Conservation (phyloP, 2,888 invertebrate genomes). For the Plemyria rubiginata region DNA sequence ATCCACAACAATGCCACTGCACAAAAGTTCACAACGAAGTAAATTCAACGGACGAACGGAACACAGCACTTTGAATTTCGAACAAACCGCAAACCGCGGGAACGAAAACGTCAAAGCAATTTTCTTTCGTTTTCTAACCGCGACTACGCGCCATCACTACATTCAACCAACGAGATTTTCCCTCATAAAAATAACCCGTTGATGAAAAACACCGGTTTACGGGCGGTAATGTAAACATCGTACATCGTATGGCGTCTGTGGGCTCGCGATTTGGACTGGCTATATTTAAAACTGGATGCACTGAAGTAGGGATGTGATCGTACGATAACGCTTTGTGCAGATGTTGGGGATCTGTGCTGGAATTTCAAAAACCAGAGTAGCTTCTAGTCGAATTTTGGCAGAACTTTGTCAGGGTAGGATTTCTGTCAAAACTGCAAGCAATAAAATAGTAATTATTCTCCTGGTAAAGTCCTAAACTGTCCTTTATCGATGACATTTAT, state of each 20-base stretch:
- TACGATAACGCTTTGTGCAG: conserved; percentile 63
- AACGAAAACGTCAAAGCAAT: conserved; percentile 24
- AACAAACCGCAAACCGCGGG: conserved; percentile 31
- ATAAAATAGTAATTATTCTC: too few relatives aligned
- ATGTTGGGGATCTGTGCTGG: conserved; percentile 51
- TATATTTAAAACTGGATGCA: conserved; percentile 68
- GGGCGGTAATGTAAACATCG: conserved; percentile 60
- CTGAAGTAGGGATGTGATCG: conserved; percentile 56
- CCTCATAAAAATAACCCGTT: conserved; percentile 71
- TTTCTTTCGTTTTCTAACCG: conserved; percentile 31
- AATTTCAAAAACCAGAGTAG: conserved; percentile 8
- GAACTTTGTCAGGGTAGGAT: too few relatives aligned
- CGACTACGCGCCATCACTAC: conserved; percentile 33
- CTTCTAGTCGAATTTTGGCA: too few relatives aligned
- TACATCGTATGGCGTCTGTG: conserved; percentile 66
- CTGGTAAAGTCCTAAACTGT: too few relatives aligned
- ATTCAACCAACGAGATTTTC: conserved; percentile 54
- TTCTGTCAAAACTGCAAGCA: too few relatives aligned
- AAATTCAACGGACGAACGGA: conserved; percentile 17
- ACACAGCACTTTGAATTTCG: conserved; percentile 27
- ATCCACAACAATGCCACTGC: conserved; percentile 25
- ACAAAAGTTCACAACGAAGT: conserved; percentile 20
- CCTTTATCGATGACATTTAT: too few relatives aligned
- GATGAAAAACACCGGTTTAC: conserved; percentile 63
- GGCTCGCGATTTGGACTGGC: conserved; percentile 80